Conservation (phyloP, 2,888 invertebrate genomes). For the Zhuqinia jingwanae region DNA sequence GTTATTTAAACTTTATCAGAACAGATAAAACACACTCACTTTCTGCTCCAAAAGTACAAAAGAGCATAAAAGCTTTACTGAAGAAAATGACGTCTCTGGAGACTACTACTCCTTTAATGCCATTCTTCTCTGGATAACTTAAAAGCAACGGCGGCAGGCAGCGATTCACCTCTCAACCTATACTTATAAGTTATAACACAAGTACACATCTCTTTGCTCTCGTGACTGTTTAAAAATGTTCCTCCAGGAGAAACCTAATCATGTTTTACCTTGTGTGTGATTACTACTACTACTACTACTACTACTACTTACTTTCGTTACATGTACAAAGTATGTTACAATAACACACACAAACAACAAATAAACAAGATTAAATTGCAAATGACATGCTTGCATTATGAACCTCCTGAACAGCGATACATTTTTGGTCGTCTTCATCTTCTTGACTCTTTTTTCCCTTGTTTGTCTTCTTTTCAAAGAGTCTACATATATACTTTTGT, state of each 20-base stretch:
- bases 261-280: slow-evolving; percentile 68
- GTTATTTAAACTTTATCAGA: slow-evolving; percentile 62
- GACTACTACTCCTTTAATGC: slow-evolving; percentile 62
- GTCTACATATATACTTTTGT: slow-evolving; percentile 11
- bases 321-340: neutral
- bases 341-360: slow-evolving; percentile 40
- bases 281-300: slow-evolving; percentile 29
- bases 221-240: slow-evolving; percentile 57
- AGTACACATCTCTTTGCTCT: slow-evolving; percentile 48
- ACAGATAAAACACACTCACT: slow-evolving; percentile 52
- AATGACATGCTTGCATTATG: slow-evolving; percentile 66
- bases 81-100: slow-evolving; percentile 69
- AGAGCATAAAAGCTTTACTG: slow-evolving; percentile 67
- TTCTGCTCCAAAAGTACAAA: slow-evolving; percentile 39
- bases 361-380: slow-evolving; percentile 72
- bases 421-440: slow-evolving; percentile 23
- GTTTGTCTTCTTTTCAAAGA: slow-evolving; percentile 19
- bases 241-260: slow-evolving; percentile 53
- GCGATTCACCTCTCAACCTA: slow-evolving; percentile 50
- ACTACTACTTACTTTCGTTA: slow-evolving; percentile 26
- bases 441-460: slow-evolving; percentile 46
- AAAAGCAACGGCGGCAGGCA: slow-evolving; percentile 65
- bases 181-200: too few relatives aligned
- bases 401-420: slow-evolving; percentile 41
- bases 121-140: slow-evolving; percentile 61